Evolutionary conservation across 2,113 vertebrate species (phyloP).

Genomic region (Hystrix brachyura): DNA sequence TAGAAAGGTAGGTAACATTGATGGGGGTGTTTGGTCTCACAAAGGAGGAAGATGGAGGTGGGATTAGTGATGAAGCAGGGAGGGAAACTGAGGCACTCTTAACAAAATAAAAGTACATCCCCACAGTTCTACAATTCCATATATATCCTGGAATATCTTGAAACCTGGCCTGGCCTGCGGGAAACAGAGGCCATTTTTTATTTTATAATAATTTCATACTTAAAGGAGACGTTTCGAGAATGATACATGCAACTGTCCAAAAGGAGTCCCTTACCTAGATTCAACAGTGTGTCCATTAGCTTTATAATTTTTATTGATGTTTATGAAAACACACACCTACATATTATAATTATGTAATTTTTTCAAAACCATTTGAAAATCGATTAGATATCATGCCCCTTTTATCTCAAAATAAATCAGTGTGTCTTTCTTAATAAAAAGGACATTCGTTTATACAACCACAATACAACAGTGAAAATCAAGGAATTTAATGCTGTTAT

Average conservation of each 20-base stretch:
- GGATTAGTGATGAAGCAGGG: neutral
- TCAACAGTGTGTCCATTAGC: neutral
- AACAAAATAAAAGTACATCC: neutral
- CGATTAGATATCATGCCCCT: neutral
- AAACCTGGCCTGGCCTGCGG: neutral
- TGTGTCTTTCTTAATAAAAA: neutral
- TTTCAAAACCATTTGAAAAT: neutral
- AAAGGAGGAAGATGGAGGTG: neutral
- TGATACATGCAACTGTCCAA: neutral
- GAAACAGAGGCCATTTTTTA: neutral
- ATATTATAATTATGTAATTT: neutral
- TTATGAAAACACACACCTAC: neutral
- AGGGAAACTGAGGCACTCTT: neutral
- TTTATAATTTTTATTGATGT: neutral
- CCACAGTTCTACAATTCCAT: neutral
- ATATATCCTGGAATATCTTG: neutral
- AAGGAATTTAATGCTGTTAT: neutral
- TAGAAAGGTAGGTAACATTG: neutral
- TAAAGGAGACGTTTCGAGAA: neutral
- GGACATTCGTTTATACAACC: neutral
- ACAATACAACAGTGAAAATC: neutral
- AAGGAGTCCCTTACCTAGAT: neutral
- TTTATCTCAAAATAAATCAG: neutral
- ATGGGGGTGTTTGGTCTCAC: neutral
- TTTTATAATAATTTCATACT: neutral